These are phyloP conservation scores for Atopsyche davidsoni DNA, from an alignment of 1,140 invertebrate genomes.

Conservation along the genomic window DNA sequence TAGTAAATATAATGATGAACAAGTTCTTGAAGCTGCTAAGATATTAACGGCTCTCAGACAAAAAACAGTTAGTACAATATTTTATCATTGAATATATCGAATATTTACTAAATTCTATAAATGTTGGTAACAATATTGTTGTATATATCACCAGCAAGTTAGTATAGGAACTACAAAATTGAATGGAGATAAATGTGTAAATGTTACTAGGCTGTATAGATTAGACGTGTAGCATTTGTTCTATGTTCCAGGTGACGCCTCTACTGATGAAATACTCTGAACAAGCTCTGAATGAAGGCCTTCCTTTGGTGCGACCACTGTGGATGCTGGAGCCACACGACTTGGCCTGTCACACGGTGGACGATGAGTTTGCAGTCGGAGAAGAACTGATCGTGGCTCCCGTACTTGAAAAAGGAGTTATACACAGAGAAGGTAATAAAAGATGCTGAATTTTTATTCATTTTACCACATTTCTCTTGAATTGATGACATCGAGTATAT, in stretches of 20 bases:
- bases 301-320: slow-evolving; percentile 80
- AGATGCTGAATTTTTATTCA: too few relatives aligned
- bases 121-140: too few relatives aligned
- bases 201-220: too few relatives aligned
- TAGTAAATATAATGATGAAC: slow-evolving; percentile 74
- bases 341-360: slow-evolving; percentile 66
- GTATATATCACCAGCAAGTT: too few relatives aligned
- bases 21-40: slow-evolving; percentile 70
- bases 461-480: too few relatives aligned
- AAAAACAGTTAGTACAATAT: slow-evolving; percentile 54
- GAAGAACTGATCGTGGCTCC: slow-evolving; percentile 89
- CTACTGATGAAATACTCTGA: slow-evolving; percentile 68
- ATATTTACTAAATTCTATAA: too few relatives aligned
- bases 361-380: slow-evolving; percentile 87
- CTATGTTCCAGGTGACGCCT: slow-evolving; percentile 55
- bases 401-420: slow-evolving; percentile 62
- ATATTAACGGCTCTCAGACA: slow-evolving; percentile 68
- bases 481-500: too few relatives aligned
- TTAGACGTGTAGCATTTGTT: too few relatives aligned
- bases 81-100: slow-evolving; percentile 11
- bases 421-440: slow-evolving; percentile 52
- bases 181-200: too few relatives aligned
- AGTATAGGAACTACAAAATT: too few relatives aligned
- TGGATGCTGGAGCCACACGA: slow-evolving; percentile 89
- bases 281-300: slow-evolving; percentile 68